Conservation (phyloP, 2,797 vertebrate species). For the Manis javanica region DNA sequence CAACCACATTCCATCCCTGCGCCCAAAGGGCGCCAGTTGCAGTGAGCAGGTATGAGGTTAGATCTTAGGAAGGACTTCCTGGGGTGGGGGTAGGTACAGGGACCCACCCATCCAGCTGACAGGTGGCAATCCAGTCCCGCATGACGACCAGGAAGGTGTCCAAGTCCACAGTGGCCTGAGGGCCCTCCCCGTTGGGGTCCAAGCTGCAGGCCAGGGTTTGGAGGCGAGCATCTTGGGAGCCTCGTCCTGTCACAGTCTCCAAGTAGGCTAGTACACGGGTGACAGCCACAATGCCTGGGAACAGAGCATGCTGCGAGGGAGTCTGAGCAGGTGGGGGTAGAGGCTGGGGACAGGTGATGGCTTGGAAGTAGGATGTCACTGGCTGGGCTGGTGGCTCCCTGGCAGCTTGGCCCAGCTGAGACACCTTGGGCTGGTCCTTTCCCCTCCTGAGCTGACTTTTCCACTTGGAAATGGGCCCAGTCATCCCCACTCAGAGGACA, state of each 20-base stretch:
- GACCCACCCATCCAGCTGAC: conserved; percentile 82
- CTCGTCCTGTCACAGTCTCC: conserved; percentile 83
- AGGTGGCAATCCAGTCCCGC: conserved; percentile 84
- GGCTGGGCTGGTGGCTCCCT: not conserved
- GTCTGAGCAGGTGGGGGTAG: not conserved
- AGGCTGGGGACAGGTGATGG: not conserved
- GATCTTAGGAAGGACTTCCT: conserved; percentile 17
- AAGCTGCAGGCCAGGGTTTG: conserved; percentile 79
- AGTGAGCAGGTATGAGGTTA: not conserved
- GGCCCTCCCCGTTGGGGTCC: conserved; percentile 80
- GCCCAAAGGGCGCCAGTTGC: not conserved
- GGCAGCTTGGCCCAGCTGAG: not conserved
- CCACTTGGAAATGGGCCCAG: not conserved
- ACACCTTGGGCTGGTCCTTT: not conserved
- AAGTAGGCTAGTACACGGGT: conserved; percentile 82
- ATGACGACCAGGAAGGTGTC: conserved; percentile 82
- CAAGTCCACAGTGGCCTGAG: conserved; percentile 75
- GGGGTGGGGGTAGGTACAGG: not conserved
- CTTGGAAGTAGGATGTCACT: not conserved
- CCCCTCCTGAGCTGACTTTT: not conserved
- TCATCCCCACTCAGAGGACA: not conserved
- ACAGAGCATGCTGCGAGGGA: not conserved
- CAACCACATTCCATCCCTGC: not conserved
- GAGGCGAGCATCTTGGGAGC: conserved; percentile 80
- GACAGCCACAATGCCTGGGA: conserved; percentile 82